Evolutionary conservation across 2,113 vertebrate genomes (phyloP), one percentile per base, ranked within the genome.

Genomic region (Sebastes fasciatus): DNA sequence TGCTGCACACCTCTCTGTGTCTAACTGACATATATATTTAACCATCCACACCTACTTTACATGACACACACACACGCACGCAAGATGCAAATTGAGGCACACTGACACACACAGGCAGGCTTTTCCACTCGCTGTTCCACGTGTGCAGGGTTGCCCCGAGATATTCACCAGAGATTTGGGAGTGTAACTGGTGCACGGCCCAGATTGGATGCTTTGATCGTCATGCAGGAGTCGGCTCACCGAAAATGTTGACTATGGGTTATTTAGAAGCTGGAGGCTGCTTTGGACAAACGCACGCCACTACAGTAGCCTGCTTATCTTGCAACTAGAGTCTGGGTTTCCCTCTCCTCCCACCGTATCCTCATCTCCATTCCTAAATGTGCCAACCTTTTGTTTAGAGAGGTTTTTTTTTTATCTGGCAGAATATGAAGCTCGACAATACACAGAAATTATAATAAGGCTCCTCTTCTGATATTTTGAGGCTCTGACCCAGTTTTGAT

Each of bases 401-500:
- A 90, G 71, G 26, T 34, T 83, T 89, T 74, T 86, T 61, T 61
- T 68, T 83, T 77, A 74, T 93, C 82, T 88, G 87, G 81, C 85
- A 90, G 71, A 77, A 78, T 76, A 80, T 66, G 80, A 82, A 90
- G 82, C 84, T 86, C 42, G 70, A 92, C 89, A 90, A 90, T 77
- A 83, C 84, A 83, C 80, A 88, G 82, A 86, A 61, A 89, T 87
- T 79, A 86, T 90, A 92, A 92, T 93, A 87, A 92, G 84, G 78
- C 87, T 89, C 69, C 77, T 87, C 80, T 86, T 87, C 77, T 88
- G 86, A 87, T 92, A 92, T 92, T 94, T 84, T 77, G 61, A 92
- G 91, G 78, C 91, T 92, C 81, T 94, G 94, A 93, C 94, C 94
- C 93, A 94, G 87, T 93, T 94, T 90, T 82, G 90, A 86, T 92